Evolutionary conservation across 2,113 vertebrate genomes (phyloP).

Genomic region (Cebus imitator): DNA sequence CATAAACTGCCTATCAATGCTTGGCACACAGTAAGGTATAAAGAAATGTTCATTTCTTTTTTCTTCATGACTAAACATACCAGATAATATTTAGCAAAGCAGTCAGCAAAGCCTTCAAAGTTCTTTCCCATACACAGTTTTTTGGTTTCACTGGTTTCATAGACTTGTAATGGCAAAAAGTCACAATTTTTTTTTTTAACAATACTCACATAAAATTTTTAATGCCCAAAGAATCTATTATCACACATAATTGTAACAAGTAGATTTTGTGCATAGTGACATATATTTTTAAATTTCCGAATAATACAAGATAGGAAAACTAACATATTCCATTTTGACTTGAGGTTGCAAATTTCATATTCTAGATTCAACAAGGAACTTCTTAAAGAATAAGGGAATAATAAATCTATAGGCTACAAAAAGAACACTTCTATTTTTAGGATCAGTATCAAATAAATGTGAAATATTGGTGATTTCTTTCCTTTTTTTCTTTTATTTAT

Average conservation of each 20-base stretch:
- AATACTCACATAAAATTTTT: slow-evolving; percentile 54
- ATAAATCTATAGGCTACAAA: slow-evolving; percentile 8
- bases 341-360: slow-evolving; percentile 6
- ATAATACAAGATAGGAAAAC: slow-evolving; percentile 20
- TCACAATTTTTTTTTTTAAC: slow-evolving; percentile 4
- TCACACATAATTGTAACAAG: slow-evolving; percentile 35
- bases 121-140: not conserved
- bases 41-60: slow-evolving; percentile 9
- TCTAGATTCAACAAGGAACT: not conserved
- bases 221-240: slow-evolving; percentile 30
- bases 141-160: slow-evolving; percentile 8
- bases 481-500: too few relatives aligned
- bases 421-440: slow-evolving; percentile 44
- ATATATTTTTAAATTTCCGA: slow-evolving; percentile 44
- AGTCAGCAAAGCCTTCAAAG: not conserved
- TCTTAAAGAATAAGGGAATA: slow-evolving; percentile 29
- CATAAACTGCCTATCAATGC: not conserved
- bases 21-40: not conserved
- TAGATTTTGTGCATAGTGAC: not conserved
- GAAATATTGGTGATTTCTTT: not conserved
- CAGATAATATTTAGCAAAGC: slow-evolving; percentile 4
- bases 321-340: slow-evolving; percentile 48
- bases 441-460: not conserved
- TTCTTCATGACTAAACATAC: not conserved
- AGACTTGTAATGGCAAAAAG: slow-evolving; percentile 1